Evolutionary conservation across 1,140 invertebrate species (phyloP), one percentile per base, ranked within the genome.

Genomic region (Mamestra configurata): DNA sequence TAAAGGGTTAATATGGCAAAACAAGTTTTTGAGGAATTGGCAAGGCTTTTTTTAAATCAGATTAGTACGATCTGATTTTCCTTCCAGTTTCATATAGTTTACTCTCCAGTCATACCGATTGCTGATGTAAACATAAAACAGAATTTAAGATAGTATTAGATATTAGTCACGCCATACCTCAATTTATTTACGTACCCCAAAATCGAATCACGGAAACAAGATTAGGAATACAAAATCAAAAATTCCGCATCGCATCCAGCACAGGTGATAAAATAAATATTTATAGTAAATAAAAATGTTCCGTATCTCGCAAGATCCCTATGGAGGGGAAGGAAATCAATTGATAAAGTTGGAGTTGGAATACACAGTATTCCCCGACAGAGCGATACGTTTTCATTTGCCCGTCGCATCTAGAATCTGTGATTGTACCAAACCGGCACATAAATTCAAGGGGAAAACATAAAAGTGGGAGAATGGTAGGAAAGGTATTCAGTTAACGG

Each of bases 331-430:
- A 82, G 79, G 82, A 83, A 86, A 84, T 86, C 85, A 84, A 87
- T 88, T 86, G 81, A 84, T 81, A 82, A 84, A 84, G 83, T 70
- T 70, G 66, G 66, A 27, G 24, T 81, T 80, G 59, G 79, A 73
- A 77, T 79, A 68, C 79, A 68, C 40, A 43, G 77, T 27, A 66
- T 80, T 81, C 76, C 87, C 84, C 80, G 20, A 68, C 55, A 82
- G 84, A 55, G 79, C 83, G 49, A 88, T 88, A 80, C 79, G 79
- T 88, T 88, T 81, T 85, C 83, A 88, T 88, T 88, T 86, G 79
- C 77, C 73, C 79, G 81, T 84, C 79, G 77, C 75, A 81, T 85
- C 79, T 79, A 59, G 76, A 75, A 77, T 59, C 64, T 75, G 78
- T 77, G 79, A 76, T 68, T 80, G 68, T 79, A 68, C 75, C 75